Evolutionary conservation across 2,888 invertebrate genomes (phyloP), one percentile per base, ranked within the genome.

Genomic region (Cephus runcator): DNA sequence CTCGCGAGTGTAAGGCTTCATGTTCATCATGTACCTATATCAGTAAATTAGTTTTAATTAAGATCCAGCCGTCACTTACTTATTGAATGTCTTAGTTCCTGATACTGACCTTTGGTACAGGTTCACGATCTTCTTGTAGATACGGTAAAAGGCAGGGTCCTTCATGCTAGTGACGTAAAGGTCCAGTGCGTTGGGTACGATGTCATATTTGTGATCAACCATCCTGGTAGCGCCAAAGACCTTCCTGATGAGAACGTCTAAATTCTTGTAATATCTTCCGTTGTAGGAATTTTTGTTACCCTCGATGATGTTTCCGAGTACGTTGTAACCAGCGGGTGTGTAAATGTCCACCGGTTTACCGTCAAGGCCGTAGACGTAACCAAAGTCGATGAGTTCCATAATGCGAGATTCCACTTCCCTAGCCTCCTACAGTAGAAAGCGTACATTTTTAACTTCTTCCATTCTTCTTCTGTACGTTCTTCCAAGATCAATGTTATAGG

Each of bases 81-180:
- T 4, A 36, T 36, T 12, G 12, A 0, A 12, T 36, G 12, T 36
- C 36, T 36, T 4, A 36, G 36, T 36, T 12, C 36, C 12, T 36
- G 36, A 36, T 12, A 36, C 12, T 1, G 4, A 36, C 36, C 12
- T 36, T 0, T 12, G 4, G 36, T 36, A 36, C 12, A 12, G 12
- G 12, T 36, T 36, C 36, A 36, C 12, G 4, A 36, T 12, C 3
- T 1, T 36, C 12, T 36, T 12, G 87, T 94, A 94, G 83, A 95
- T 92, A 85, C 93, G 93, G 90, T 94, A 95, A 93, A 95, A 95
- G 78, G 94, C 92, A 69, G 95, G 95, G 87, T 95, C 95, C 81
- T 95, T 94, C 78, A 95, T 92, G 85, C 94, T 93, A 15, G 95
- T 95, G 88, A 95, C 94, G 87, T 93, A 94, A 84, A 93, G 92